A percentile compares a stretch with the other conserved stretches of the same genome.
Conservation (phyloP, 2,113 vertebrate species). For the Alethe diademata region DNA sequence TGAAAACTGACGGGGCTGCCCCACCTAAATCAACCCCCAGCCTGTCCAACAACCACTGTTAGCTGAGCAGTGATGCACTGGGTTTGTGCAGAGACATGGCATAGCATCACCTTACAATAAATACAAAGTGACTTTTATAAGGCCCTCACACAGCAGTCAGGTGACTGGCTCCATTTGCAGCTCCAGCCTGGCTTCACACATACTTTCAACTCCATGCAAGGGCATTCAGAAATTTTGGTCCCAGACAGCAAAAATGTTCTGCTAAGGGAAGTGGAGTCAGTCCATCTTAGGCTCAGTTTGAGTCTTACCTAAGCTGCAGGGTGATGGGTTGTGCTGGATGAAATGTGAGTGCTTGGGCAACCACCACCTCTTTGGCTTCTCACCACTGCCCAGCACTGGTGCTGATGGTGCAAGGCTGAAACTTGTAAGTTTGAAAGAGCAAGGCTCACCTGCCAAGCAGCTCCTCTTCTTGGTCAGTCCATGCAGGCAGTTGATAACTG, state of each 20-base stretch:
- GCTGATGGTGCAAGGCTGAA: not conserved
- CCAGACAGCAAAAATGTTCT: not conserved
- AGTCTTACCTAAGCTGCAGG: not conserved
- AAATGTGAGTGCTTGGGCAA: fast-evolving
- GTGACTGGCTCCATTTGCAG: not conserved
- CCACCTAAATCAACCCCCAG: not conserved
- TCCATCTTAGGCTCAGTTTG: not conserved
- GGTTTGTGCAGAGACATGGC: not conserved
- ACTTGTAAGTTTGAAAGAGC: not conserved
- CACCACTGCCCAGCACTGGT: not conserved
- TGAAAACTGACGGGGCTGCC: not conserved
- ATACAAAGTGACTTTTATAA: not conserved
- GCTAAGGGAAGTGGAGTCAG: not conserved
- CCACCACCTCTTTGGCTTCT: not conserved
- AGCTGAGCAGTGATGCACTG: not conserved
- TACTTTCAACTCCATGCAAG: fast-evolving
- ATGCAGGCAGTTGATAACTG: fast-evolving
- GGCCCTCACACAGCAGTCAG: not conserved
- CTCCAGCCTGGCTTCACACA: not conserved
- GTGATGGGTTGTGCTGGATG: not conserved
- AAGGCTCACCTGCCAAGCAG: not conserved
- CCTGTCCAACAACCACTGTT: not conserved
- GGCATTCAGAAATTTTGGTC: not conserved
- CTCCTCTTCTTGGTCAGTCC: not conserved
- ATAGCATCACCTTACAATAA: not conserved